Conservation (phyloP, 1,140 invertebrate genomes). For the Holotrichia oblita region DNA sequence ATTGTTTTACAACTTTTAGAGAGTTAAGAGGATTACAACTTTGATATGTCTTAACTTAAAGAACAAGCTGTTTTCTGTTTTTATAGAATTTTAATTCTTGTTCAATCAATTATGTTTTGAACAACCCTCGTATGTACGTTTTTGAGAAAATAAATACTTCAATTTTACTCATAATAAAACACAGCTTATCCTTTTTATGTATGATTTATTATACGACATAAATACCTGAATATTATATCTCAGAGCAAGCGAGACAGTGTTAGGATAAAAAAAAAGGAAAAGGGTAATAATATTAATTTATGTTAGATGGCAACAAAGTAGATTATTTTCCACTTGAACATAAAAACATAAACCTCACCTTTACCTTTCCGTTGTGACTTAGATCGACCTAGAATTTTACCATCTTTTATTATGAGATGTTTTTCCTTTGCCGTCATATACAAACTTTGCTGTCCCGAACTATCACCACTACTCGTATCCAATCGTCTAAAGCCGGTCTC, state of each 20-base stretch:
- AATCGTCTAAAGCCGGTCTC: conserved; percentile 64
- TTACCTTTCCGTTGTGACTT: conserved; percentile 83
- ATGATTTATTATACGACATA: neutral
- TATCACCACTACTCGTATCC: conserved; percentile 65
- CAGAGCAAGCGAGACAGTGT: conserved; percentile 1
- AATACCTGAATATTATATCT: conserved; percentile 19
- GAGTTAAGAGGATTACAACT: too few relatives aligned
- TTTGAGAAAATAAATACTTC: too few relatives aligned
- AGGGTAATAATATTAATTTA: neutral
- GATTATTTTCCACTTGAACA: neutral
- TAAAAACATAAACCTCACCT: conserved; percentile 60
- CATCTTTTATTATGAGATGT: conserved; percentile 77
- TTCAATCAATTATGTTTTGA: too few relatives aligned
- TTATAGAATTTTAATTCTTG: too few relatives aligned
- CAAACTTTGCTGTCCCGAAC: conserved; percentile 69
- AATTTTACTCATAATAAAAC: too few relatives aligned
- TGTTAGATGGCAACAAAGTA: neutral
- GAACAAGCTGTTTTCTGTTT: too few relatives aligned
- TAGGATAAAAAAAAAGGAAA: neutral
- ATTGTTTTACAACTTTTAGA: too few relatives aligned
- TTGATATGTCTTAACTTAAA: too few relatives aligned
- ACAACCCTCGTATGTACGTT: too few relatives aligned
- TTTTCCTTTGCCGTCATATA: conserved; percentile 87
- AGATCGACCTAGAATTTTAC: conserved; percentile 69
- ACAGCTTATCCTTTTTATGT: too few relatives aligned